Evolutionary conservation across 2,797 vertebrate genomes (phyloP), one percentile per base, ranked within the genome.

Genomic region (Megalops cyprinoides): DNA sequence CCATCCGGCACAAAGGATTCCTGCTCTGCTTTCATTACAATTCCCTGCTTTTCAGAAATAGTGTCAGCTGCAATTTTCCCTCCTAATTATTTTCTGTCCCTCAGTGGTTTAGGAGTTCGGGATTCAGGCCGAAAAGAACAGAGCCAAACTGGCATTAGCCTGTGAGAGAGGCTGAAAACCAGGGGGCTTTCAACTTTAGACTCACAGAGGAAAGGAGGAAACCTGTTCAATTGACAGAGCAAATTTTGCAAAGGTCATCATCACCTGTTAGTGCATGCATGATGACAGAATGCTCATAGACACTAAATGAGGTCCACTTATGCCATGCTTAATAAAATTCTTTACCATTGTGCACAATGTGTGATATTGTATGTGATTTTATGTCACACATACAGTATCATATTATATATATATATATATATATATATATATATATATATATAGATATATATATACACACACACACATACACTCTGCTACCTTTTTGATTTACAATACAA

Each of bases 401-500:
- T n/a, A n/a, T n/a, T n/a, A n/a, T n/a, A n/a, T n/a, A n/a, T n/a
- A n/a, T n/a, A n/a, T n/a, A n/a, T n/a, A n/a, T n/a, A n/a, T n/a
- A n/a, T n/a, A n/a, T n/a, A n/a, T n/a, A n/a, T n/a, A n/a, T n/a
- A n/a, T n/a, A n/a, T n/a, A n/a, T n/a, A n/a, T n/a, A n/a, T n/a
- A n/a, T n/a, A n/a, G n/a, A n/a, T n/a, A n/a, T n/a, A n/a, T n/a
- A n/a, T n/a, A 5, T 55, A 58, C 55, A 56, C n/a, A 56, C 55
- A 56, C 53, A n/a, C 55, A 56, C 55, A 34, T 3, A 34, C 60
- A 65, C 28, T 65, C 60, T 34, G 28, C 88, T 89, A 87, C 90
- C 90, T 89, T 90, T 89, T 86, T 96, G 93, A 96, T 96, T 96
- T 96, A 96, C 92, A 92, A 92, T 94, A 94, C 93, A 95, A 96